Conservation (phyloP, 2,797 vertebrate genomes). For the Hapalemur alaotrensis region DNA sequence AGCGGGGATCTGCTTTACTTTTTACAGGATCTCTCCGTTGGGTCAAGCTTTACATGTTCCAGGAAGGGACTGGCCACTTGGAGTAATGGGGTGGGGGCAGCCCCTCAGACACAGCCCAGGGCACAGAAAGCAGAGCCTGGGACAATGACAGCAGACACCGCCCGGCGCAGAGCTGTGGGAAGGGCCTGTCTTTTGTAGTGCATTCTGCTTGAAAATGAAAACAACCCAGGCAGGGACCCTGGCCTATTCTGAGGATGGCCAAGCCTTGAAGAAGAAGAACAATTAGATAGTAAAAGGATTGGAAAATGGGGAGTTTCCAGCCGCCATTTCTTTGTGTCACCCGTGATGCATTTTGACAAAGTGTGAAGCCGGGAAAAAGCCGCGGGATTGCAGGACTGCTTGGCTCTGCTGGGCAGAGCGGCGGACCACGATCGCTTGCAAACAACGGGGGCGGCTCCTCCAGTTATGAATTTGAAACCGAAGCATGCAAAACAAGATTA, state of each 20-base stretch:
- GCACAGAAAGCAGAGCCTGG: neutral
- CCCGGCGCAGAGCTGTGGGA: conserved; percentile 1
- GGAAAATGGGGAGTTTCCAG: conserved; percentile 74
- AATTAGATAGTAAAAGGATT: conserved; percentile 79
- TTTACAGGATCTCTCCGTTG: neutral
- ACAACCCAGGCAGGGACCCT: conserved; percentile 51
- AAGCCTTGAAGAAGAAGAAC: conserved; percentile 78
- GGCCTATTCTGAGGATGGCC: conserved; percentile 72
- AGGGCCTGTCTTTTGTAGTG: conserved; percentile 58
- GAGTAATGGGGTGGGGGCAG: neutral
- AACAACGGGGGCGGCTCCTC: conserved; percentile 59
- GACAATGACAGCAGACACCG: neutral
- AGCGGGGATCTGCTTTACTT: neutral
- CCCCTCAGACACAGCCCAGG: neutral
- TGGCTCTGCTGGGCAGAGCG: neutral
- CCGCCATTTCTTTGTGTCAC: conserved; percentile 71
- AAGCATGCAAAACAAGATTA: conserved; percentile 84
- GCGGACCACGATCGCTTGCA: conserved; percentile 51
- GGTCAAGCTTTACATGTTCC: neutral
- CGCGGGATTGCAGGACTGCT: conserved; percentile 25
- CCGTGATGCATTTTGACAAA: conserved; percentile 75
- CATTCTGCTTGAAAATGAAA: conserved; percentile 71
- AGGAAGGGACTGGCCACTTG: neutral
- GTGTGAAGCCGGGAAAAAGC: conserved; percentile 78
- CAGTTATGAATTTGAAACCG: conserved; percentile 72